Percentiles rank a stretch among this genome's conserved stretches.
Evolutionary conservation across 2,113 vertebrate genomes (phyloP).

Genomic region (Vidua macroura): DNA sequence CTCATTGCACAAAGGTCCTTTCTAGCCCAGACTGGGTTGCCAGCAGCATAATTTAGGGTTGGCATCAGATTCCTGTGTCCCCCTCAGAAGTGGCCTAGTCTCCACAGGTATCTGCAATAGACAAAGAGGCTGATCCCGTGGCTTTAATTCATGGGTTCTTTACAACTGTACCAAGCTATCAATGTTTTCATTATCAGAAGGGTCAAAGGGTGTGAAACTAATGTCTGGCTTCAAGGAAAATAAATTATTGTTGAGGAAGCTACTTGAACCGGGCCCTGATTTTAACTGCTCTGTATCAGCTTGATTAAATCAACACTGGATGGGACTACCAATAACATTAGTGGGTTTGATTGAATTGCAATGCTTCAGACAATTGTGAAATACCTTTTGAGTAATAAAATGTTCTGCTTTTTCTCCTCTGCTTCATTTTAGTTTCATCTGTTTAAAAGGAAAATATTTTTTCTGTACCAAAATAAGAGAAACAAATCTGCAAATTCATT

Average conservation of each 20-base stretch:
- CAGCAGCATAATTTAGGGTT: neutral
- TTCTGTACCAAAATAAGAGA: neutral
- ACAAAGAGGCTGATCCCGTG: neutral
- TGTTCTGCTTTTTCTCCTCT: neutral
- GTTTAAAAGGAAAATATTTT: neutral
- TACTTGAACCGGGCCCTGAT: neutral
- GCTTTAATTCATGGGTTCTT: neutral
- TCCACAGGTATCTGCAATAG: neutral
- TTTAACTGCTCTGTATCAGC: conserved; percentile 9
- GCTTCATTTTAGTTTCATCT: neutral
- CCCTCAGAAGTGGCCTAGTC: neutral
- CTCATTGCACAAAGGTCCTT: neutral
- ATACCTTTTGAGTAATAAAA: neutral
- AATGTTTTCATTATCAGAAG: conserved; percentile 55
- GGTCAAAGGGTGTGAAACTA: conserved; percentile 44
- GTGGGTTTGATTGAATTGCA: conserved; percentile 51
- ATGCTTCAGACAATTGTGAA: neutral
- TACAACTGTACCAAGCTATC: neutral
- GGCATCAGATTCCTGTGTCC: neutral
- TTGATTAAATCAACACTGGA: conserved; percentile 68
- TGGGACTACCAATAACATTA: neutral
- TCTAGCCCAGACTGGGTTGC: neutral
- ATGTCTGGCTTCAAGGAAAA: conserved; percentile 33
- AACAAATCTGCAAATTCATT: neutral
- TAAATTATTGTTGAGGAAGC: conserved; percentile 52